Conservation (phyloP, 2,888 invertebrate genomes). For the Heliothis peltigera region DNA sequence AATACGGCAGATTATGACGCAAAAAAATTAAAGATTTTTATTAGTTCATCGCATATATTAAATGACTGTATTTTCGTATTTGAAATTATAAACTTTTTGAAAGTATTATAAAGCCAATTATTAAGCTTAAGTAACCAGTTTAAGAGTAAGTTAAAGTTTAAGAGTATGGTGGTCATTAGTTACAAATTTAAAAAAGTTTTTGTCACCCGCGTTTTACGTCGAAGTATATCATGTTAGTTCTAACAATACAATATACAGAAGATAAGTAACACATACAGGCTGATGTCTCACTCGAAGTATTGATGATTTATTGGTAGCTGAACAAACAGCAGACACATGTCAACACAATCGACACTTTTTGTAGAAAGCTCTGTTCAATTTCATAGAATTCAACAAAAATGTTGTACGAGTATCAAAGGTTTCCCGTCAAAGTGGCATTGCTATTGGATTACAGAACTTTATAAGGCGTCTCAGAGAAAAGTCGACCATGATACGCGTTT, state of each 20-base stretch:
- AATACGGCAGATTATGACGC: too few species aligned
- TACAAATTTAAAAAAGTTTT: too few species aligned
- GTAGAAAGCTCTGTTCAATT: conserved; percentile 50
- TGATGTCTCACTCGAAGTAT: conserved; percentile 17
- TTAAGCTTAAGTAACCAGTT: too few species aligned
- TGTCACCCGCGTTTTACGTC: too few species aligned
- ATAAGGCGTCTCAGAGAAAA: conserved; percentile 84
- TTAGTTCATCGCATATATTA: too few species aligned
- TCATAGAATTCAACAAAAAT: conserved; percentile 59
- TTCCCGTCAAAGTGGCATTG: conserved; percentile 79
- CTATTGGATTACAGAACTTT: conserved; percentile 74
- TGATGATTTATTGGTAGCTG: conserved; percentile 10
- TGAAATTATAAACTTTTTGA: too few species aligned
- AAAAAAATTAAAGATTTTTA: too few species aligned
- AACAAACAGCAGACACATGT: conserved; percentile 24
- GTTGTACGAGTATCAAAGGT: conserved; percentile 64
- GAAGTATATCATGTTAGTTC: background rate
- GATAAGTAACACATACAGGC: background rate
- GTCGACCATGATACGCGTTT: conserved; percentile 77
- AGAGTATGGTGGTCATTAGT: too few species aligned
- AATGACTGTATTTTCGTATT: too few species aligned
- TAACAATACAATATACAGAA: background rate
- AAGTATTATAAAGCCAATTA: too few species aligned
- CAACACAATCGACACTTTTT: conserved; percentile 41
- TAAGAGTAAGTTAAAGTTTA: too few species aligned